Conservation (phyloP, 2,113 vertebrate species). For the Chauna torquata region DNA sequence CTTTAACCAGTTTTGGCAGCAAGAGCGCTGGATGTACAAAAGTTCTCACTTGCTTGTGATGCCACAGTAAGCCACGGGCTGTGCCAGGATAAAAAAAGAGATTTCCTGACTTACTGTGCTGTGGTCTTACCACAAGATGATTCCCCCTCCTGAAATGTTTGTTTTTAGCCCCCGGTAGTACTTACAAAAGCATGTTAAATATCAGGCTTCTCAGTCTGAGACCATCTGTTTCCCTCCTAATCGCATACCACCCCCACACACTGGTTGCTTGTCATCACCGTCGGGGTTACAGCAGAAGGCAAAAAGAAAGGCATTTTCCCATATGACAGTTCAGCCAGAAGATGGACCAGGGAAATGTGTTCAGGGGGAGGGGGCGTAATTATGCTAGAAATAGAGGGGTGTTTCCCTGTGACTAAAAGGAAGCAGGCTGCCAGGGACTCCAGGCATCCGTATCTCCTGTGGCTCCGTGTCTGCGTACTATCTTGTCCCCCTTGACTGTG, state of each 20-base stretch:
- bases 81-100: background rate
- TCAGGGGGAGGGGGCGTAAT: background rate
- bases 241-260: background rate
- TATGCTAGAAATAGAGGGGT: background rate
- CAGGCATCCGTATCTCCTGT: background rate
- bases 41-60: background rate
- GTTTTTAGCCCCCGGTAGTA: background rate
- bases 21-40: accelerated
- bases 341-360: background rate
- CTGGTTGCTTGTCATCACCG: background rate
- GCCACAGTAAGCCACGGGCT: background rate
- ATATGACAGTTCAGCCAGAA: background rate
- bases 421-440: background rate
- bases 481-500: background rate
- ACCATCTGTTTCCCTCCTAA: slow-evolving; percentile 10
- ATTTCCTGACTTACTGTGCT: background rate
- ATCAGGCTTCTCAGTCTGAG: slow-evolving; percentile 13
- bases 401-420: background rate
- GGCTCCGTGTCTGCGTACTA: background rate
- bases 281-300: background rate
- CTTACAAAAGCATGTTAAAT: slow-evolving; percentile 7
- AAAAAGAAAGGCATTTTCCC: background rate
- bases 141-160: slow-evolving; percentile 22
- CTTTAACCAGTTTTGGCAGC: background rate
- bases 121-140: background rate